Evolutionary conservation across 2,888 invertebrate genomes (phyloP), one percentile per base, ranked within the genome.

Genomic region (Formica aserva): DNA sequence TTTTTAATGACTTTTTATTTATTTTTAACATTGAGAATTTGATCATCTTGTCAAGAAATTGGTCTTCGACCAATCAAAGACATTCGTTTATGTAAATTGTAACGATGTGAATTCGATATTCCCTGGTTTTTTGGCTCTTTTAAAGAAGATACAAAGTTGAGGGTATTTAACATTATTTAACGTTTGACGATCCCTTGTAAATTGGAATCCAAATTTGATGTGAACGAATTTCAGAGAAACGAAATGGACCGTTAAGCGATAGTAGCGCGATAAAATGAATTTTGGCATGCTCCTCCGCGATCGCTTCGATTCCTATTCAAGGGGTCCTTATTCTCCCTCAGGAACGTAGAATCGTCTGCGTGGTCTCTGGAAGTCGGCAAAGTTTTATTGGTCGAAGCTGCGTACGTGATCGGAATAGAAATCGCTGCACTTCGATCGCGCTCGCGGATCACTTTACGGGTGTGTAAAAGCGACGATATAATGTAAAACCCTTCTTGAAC

Each of bases 361-460:
- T 80, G 78, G 83, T 84, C 84, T 62, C 63, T 77, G 71, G 72
- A 88, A 85, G 80, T 88, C 88, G 88, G 77, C 86, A 84, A 88
- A 88, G 85, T 88, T 88, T 88, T 86, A 86, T 86, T 88, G 86
- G 78, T 72, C 82, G 78, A 85, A 75, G 63, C 67, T 32, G 45
- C 78, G 86, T 75, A 78, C 86, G 88, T 87, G 86, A 86, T 78
- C 57, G 48, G 83, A 83, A 88, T 86, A 75, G 80, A 72, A 84
- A 85, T 88, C 84, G 71, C 67, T 77, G 82, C 77, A 65, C 63
- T 76, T 63, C 76, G 69, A 75, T 84, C 72, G 55, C 48, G 38
- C 48, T 38, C 75, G 11, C 35, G 71, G 45, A 74, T 75, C 78
- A 60, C 65, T 77, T 78, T 63, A 66, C 83, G 55, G 71, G 55